A percentile compares a stretch with the other conserved stretches of the same genome.
Evolutionary conservation across 2,113 vertebrate species (phyloP).

Genomic region (Aphyosemion australe): DNA sequence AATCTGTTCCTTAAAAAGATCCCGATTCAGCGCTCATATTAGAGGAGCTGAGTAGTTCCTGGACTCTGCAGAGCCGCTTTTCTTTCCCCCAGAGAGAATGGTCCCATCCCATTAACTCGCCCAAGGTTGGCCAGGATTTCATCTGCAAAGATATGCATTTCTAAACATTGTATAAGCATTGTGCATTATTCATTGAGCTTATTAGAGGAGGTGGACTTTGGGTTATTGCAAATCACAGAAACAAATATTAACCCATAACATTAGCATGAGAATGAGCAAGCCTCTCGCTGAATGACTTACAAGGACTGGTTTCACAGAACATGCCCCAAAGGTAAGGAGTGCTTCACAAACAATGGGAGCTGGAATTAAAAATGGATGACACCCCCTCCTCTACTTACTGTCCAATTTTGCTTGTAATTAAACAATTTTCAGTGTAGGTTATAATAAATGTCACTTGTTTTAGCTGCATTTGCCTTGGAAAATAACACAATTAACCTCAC

Average conservation of each 20-base stretch:
- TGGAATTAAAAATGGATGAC: conserved; percentile 66
- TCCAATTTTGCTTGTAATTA: conserved; percentile 42
- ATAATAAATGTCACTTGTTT: conserved; percentile 25
- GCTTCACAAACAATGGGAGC: conserved; percentile 59
- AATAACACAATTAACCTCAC: conserved; percentile 39
- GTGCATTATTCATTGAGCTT: conserved; percentile 77
- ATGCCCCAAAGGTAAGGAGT: conserved; percentile 60
- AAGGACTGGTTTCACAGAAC: conserved; percentile 56
- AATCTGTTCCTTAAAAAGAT: conserved; percentile 40
- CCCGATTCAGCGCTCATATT: conserved; percentile 35
- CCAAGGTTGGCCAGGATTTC: conserved; percentile 62
- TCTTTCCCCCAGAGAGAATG: conserved; percentile 38
- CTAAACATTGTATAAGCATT: conserved; percentile 74
- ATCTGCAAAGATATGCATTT: conserved; percentile 70
- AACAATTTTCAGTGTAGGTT: conserved; percentile 32
- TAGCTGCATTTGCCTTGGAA: conserved; percentile 23
- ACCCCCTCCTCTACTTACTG: conserved; percentile 3
- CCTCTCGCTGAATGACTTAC: conserved; percentile 61
- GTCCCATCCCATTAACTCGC: conserved; percentile 62
- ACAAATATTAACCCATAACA: conserved; percentile 79
- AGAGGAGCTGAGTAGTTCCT: conserved; percentile 46
- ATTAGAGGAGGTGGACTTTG: conserved; percentile 77
- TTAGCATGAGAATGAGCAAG: conserved; percentile 74
- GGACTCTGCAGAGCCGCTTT: conserved; percentile 49
- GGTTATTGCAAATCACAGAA: conserved; percentile 77